Conservation (phyloP, 2,797 vertebrate species). For the Crypturellus tataupa region DNA sequence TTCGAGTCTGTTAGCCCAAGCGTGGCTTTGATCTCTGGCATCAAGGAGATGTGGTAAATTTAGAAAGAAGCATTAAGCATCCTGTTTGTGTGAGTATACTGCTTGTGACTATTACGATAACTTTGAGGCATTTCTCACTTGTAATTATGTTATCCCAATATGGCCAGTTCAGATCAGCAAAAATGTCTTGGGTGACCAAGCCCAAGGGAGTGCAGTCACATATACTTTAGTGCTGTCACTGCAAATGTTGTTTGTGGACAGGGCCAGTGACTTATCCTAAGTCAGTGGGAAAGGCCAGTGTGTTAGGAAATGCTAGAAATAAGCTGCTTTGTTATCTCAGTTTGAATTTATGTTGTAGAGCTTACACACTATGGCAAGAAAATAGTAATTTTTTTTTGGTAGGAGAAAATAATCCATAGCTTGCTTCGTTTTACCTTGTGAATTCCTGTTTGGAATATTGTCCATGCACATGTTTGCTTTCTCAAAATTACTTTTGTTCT, state of each 20-base stretch:
- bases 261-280: not conserved
- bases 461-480: not conserved
- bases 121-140: not conserved
- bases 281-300: not conserved
- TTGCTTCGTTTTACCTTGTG: not conserved
- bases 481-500: not conserved
- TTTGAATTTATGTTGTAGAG: not conserved
- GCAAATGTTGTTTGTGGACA: not conserved
- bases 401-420: not conserved
- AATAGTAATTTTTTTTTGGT: not conserved
- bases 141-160: not conserved
- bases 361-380: not conserved
- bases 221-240: not conserved
- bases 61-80: not conserved
- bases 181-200: not conserved
- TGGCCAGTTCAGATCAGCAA: not conserved
- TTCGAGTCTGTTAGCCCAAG: not conserved
- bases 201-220: not conserved
- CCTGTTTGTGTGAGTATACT: not conserved
- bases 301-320: not conserved
- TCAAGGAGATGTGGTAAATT: not conserved
- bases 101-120: not conserved
- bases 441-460: not conserved
- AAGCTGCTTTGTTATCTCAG: not conserved
- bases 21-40: not conserved